Percentiles rank a stretch among this genome's conserved stretches.
These are phyloP conservation scores for Picus viridis DNA, from an alignment of 2,797 vertebrate genomes.

Conservation along the genomic window DNA sequence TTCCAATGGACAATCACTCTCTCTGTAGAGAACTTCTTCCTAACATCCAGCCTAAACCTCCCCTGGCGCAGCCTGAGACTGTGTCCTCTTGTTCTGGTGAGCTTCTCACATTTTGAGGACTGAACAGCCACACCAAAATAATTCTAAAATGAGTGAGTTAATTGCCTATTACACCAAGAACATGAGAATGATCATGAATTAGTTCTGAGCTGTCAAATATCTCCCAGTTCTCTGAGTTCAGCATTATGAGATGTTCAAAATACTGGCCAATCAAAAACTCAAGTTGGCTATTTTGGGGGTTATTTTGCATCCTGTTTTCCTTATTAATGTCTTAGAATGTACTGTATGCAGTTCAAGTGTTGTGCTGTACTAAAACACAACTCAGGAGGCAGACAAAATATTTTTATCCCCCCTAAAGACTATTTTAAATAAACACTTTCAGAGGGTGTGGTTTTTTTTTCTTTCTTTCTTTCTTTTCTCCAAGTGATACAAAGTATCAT, in stretches of 20 bases:
- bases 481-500: not conserved
- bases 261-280: not conserved
- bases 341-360: not conserved
- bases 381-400: not conserved
- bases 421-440: not conserved
- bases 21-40: too few species aligned
- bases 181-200: not conserved
- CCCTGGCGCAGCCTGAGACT: too few species aligned
- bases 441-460: accelerated
- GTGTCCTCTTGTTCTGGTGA: too few species aligned
- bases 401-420: not conserved
- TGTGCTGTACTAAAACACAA: not conserved
- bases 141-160: not conserved
- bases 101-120: not conserved
- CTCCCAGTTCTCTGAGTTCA: not conserved
- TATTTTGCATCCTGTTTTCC: not conserved
- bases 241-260: not conserved
- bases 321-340: not conserved
- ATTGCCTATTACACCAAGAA: not conserved
- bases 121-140: not conserved
- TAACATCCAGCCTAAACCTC: too few species aligned
- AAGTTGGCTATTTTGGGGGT: not conserved
- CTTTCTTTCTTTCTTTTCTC: not conserved
- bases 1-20: too few species aligned
- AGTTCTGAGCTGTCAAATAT: not conserved